These are phyloP conservation scores for Pteropus rufus DNA, from an alignment of 2,797 vertebrate genomes.

Conservation along the genomic window DNA sequence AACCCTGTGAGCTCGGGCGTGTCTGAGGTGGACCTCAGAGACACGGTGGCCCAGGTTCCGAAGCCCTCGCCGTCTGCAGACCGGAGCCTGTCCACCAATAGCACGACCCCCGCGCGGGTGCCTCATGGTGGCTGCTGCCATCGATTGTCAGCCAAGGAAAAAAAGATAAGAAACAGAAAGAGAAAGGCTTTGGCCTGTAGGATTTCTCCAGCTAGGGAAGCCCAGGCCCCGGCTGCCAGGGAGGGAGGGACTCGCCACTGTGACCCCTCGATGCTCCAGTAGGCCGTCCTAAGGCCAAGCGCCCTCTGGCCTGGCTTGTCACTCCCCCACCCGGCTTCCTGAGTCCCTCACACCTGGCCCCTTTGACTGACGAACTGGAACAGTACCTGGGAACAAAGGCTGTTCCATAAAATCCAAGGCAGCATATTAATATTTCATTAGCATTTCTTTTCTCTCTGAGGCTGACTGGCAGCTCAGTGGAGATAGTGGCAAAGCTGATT, in stretches of 20 bases:
- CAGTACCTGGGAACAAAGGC: conserved; percentile 79
- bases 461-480: conserved; percentile 91
- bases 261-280: conserved; percentile 26
- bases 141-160: conserved; percentile 71
- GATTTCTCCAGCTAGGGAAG: conserved; percentile 66
- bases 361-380: conserved; percentile 79
- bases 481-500: conserved; percentile 89
- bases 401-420: conserved; percentile 84
- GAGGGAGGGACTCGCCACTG: conserved; percentile 43
- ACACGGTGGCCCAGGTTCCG: conserved; percentile 62
- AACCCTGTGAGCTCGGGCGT: background rate
- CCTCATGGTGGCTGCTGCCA: conserved; percentile 79
- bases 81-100: conserved; percentile 75
- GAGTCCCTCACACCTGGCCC: conserved; percentile 68
- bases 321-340: background rate
- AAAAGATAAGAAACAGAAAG: too few species aligned
- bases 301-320: background rate
- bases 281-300: conserved; percentile 54
- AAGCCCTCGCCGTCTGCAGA: conserved; percentile 75
- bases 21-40: conserved; percentile 71
- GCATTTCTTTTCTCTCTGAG: conserved; percentile 89
- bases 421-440: conserved; percentile 98
- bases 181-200: conserved; percentile 16
- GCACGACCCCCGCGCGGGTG: conserved; percentile 75
- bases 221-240: conserved; percentile 42